Conservation (phyloP, 2,888 invertebrate species). For the Brassicogethes aeneus region DNA sequence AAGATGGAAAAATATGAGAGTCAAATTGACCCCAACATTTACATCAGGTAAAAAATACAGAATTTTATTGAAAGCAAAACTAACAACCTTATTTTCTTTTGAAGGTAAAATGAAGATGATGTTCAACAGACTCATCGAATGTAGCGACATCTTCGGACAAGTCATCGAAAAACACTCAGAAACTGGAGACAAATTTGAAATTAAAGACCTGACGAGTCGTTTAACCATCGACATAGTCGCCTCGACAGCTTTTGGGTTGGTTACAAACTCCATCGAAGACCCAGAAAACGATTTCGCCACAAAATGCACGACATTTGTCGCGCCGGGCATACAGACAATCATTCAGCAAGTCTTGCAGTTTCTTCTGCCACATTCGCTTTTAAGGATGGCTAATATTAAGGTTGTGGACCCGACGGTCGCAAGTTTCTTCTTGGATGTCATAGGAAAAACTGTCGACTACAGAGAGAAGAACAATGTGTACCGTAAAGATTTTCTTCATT, state of each 20-base stretch:
- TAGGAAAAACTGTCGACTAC: slow-evolving; percentile 35
- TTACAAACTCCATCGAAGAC: slow-evolving; percentile 46
- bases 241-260: slow-evolving; percentile 49
- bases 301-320: slow-evolving; percentile 12
- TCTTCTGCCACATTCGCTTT: not conserved
- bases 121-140: slow-evolving; percentile 48
- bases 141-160: slow-evolving; percentile 8
- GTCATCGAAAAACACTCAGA: slow-evolving; percentile 13
- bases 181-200: slow-evolving; percentile 26
- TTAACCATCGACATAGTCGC: slow-evolving; percentile 47
- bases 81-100: too few relatives aligned
- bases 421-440: slow-evolving; percentile 23
- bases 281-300: slow-evolving; percentile 42
- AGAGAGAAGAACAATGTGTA: slow-evolving; percentile 32
- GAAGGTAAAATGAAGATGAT: slow-evolving; percentile 48
- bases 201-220: slow-evolving; percentile 37
- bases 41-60: too few relatives aligned
- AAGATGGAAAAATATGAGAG: slow-evolving; percentile 51
- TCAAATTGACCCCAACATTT: slow-evolving; percentile 54
- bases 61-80: too few relatives aligned
- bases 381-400: not conserved
- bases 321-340: too few relatives aligned
- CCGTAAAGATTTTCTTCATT: slow-evolving; percentile 44
- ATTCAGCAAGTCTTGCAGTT: slow-evolving; percentile 1
- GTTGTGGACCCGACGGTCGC: slow-evolving; percentile 10